A percentile compares a stretch with the other conserved stretches of the same genome.
Conservation (phyloP, 2,888 invertebrate genomes). For the Drosophila cyrtoloma region DNA sequence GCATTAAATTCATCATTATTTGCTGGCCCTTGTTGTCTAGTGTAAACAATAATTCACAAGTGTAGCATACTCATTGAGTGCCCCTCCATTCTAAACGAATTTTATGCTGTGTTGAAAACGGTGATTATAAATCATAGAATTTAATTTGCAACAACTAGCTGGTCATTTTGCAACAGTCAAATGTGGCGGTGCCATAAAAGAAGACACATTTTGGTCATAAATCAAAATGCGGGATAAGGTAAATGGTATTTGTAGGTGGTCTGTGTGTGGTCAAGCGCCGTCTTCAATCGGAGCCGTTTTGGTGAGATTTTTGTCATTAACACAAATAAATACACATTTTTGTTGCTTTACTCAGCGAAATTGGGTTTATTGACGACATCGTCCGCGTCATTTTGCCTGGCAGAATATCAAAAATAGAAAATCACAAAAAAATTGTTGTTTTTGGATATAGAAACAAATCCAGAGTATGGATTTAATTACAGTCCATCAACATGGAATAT, state of each 20-base stretch:
- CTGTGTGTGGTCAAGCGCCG: constrained; percentile 53
- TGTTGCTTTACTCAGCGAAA: constrained; percentile 60
- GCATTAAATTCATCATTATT: background rate
- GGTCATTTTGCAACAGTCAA: constrained; percentile 37
- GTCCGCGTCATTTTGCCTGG: constrained; percentile 65
- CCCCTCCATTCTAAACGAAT: constrained; percentile 56
- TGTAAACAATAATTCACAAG: constrained; percentile 45
- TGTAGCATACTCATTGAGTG: constrained; percentile 16
- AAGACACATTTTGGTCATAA: constrained; percentile 61
- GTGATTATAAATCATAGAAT: constrained; percentile 78
- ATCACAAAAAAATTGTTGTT: background rate
- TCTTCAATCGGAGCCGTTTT: constrained; percentile 36
- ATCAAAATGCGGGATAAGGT: constrained; percentile 43
- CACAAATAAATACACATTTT: constrained; percentile 68
- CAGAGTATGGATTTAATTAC: constrained; percentile 17
- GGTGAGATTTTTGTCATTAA: constrained; percentile 73
- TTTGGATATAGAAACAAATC: constrained; percentile 9
- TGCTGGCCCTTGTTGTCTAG: constrained; percentile 39
- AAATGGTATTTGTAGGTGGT: constrained; percentile 3
- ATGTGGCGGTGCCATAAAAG: constrained; percentile 47
- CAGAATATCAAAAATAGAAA: constrained; percentile 57
- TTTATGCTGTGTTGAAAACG: constrained; percentile 78
- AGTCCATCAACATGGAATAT: background rate
- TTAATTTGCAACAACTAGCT: constrained; percentile 62
- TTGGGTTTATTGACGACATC: constrained; percentile 52